phyloP scores from a whole-genome alignment of 2,888 invertebrate genomes.

The Melanargia galathea region DNA sequence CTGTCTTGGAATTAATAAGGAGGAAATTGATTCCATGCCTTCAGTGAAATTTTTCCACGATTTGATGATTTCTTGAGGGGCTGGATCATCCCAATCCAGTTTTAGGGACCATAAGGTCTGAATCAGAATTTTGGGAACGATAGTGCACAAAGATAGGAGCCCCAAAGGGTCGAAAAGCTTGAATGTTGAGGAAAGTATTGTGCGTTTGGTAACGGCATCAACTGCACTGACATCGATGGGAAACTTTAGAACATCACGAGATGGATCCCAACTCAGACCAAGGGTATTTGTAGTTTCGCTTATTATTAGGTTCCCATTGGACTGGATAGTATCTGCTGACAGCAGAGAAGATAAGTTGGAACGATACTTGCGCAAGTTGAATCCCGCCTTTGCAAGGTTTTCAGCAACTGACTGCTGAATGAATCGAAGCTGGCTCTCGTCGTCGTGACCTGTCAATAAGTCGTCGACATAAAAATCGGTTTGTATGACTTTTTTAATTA shows the following conservation, averaged over 20 bases:
- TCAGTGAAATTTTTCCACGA: not conserved
- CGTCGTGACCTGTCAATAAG: not conserved
- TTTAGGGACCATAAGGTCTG: constrained; percentile 36
- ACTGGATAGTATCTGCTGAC: not conserved
- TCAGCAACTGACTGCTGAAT: not conserved
- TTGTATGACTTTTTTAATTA: constrained; percentile 1
- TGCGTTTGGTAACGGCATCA: constrained; percentile 34
- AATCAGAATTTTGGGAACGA: constrained; percentile 39
- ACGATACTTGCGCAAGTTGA: not conserved
- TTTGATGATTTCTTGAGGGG: constrained; percentile 19
- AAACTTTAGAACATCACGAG: constrained; percentile 36
- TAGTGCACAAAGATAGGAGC: constrained; percentile 36
- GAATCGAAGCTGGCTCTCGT: not conserved
- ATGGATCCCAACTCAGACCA: constrained; percentile 39
- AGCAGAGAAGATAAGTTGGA: not conserved
- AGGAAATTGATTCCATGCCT: not conserved
- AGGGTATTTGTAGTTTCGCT: constrained; percentile 30
- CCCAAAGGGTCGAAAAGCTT: constrained; percentile 41
- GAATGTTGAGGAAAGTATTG: constrained; percentile 31
- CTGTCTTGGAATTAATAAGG: not conserved
- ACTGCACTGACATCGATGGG: constrained; percentile 13
- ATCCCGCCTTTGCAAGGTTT: not conserved
- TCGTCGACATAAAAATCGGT: constrained; percentile 13
- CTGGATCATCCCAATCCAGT: constrained; percentile 37
- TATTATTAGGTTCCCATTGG: not conserved